Base-by-base conservation (phyloP, 1,140 invertebrate species). In the Caenorhabditis latens region DNA sequence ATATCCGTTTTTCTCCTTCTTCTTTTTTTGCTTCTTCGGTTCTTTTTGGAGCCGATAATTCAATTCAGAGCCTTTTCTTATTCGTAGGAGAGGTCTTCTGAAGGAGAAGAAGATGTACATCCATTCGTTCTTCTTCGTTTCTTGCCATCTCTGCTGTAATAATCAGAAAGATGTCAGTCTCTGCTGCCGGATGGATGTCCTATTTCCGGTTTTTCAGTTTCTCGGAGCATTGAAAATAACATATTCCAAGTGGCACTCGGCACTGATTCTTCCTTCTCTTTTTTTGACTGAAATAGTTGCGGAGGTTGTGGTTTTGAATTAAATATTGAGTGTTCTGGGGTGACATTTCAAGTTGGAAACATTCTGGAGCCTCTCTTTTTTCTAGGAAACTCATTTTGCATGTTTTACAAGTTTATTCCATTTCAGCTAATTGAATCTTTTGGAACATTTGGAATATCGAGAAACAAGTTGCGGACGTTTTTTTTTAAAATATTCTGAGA, bases 1-100 rank as follows among this genome's bases (percentile, higher is more conserved):
- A 50, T 79, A 79, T 50, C 46, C 71, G 71, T 79, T 79, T 79
- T 71, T 71, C 40, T 79, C 50, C 21, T 79, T 79, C 24, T 79
- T 53, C 24, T 79, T 50, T 40, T 79, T 43, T 21, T 43, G 4
- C 42, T 79, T 13, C 71, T 53, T 9, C 71, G n/a, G 9, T 42
- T 50, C 9, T 32, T 21, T 79, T 50, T 50, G 13, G 46, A 7
- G 19, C 71, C 71, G 71, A 79, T 79, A 79, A 79, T 79, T 79
- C 46, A 79, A 79, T 79, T 79, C 71, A 79, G 71, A 46, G 50
- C n/a, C 46, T 79, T 24, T 50, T 42, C 40, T 50, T 79, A 13
- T 21, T 14, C 19, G 43, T 7, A 48, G 14, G n/a, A 79, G 71
- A 24, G 46, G 71, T 32, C 46, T 16, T 79, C 71, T 63, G 24